phyloP scores from a whole-genome alignment of 2,888 invertebrate species.

The Oxystoma pomonae region DNA sequence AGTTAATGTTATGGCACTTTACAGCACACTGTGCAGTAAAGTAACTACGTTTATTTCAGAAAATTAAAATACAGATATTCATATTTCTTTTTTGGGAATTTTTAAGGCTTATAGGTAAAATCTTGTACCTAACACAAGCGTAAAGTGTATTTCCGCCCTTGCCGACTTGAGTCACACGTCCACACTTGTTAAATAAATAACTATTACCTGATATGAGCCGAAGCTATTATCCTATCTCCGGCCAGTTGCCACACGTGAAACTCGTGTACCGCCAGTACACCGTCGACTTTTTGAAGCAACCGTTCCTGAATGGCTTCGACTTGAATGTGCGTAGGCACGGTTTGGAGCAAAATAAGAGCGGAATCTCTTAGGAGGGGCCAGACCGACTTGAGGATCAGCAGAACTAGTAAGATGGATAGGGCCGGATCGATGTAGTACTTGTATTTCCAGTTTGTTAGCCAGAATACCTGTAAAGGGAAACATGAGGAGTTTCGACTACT shows the following conservation, averaged over 20 bases:
- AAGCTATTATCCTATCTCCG: conserved; percentile 94
- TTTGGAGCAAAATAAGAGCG: conserved; percentile 91
- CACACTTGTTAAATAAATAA: too few relatives aligned
- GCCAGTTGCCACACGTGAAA: conserved; percentile 99
- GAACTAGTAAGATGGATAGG: conserved; percentile 83
- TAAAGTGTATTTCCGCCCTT: too few relatives aligned
- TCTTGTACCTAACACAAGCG: too few relatives aligned
- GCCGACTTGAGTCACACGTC: too few relatives aligned
- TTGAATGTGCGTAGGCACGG: conserved; percentile 97
- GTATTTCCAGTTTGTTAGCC: conserved; percentile 78
- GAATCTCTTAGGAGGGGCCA: conserved; percentile 93
- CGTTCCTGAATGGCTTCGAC: conserved; percentile 88
- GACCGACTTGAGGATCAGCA: conserved; percentile 81
- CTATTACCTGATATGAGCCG: conserved; percentile 89
- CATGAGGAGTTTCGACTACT: too few relatives aligned
- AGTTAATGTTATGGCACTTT: too few relatives aligned
- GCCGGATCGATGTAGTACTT: conserved; percentile 91
- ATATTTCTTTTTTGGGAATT: too few relatives aligned
- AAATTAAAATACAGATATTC: too few relatives aligned
- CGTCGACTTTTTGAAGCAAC: conserved; percentile 84
- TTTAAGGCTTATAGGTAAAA: too few relatives aligned
- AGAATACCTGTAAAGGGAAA: conserved; percentile 54
- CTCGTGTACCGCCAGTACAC: conserved; percentile 93
- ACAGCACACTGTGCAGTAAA: too few relatives aligned
- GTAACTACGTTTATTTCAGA: too few relatives aligned